phyloP scores from a whole-genome alignment of 30 jellyfish, hydroid and myxozoan genomes.

The Morbakka virulenta region DNA sequence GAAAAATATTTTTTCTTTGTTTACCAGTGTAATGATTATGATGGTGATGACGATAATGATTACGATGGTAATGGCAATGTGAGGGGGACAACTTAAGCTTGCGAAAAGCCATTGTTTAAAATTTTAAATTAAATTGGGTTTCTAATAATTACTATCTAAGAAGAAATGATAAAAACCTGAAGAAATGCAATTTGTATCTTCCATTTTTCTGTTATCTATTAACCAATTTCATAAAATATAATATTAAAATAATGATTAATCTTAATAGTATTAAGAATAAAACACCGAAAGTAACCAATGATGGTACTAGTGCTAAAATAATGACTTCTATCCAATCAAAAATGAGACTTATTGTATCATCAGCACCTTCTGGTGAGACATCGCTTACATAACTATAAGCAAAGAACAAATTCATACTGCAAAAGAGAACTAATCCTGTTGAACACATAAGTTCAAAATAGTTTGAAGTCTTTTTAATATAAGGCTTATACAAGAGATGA shows the following conservation, averaged over 20 bases:
- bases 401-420: conserved; percentile 80
- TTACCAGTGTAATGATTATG: too few relatives aligned
- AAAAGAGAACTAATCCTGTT: conserved; percentile 50
- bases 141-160: too few relatives aligned
- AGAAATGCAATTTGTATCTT: too few relatives aligned
- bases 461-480: conserved; percentile 46
- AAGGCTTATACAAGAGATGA: conserved; percentile 72
- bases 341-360: conserved; percentile 36
- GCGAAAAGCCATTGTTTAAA: too few relatives aligned
- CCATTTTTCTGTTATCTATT: too few relatives aligned
- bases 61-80: too few relatives aligned
- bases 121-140: too few relatives aligned
- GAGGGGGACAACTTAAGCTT: too few relatives aligned
- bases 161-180: too few relatives aligned
- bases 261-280: conserved; percentile 28
- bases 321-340: conserved; percentile 85
- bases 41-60: too few relatives aligned
- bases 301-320: conserved; percentile 61
- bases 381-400: conserved; percentile 95
- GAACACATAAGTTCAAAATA: conserved; percentile 69
- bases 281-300: conserved; percentile 15
- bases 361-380: conserved; percentile 86
- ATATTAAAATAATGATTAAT: conserved; percentile 3
- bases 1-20: too few relatives aligned
- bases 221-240: neutral